A percentile compares a stretch with the other conserved stretches of the same genome.
phyloP scores from a whole-genome alignment of 2,888 invertebrate species.

The Aphodius granarius region DNA sequence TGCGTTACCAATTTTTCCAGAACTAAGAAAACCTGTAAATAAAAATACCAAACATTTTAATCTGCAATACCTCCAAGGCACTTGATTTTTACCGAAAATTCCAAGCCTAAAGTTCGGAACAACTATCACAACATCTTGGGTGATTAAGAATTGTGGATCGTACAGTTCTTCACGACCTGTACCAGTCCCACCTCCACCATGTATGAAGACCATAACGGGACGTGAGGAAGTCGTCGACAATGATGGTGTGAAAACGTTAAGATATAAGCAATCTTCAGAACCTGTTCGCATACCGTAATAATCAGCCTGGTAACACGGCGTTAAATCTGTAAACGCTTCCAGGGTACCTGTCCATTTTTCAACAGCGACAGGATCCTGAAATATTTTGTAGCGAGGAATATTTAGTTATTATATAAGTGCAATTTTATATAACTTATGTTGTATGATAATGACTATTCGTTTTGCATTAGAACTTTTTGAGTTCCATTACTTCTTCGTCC shows the following conservation, averaged over 20 bases:
- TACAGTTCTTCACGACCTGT: conserved; percentile 44
- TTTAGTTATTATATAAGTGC: too few species aligned
- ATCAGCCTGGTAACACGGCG: conserved; percentile 33
- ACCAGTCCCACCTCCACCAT: conserved; percentile 49
- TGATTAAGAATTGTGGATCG: conserved; percentile 49
- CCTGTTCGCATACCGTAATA: neutral
- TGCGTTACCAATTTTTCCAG: conserved; percentile 2
- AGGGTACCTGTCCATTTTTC: conserved; percentile 38
- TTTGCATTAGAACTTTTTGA: too few species aligned
- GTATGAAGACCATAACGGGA: conserved; percentile 54
- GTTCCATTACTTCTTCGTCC: too few species aligned
- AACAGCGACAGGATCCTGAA: conserved; percentile 31
- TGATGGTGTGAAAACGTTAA: conserved; percentile 38
- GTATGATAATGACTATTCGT: too few species aligned
- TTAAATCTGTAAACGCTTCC: conserved; percentile 36
- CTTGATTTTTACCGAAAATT: conserved; percentile 21
- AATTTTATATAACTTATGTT: too few species aligned
- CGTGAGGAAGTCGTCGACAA: conserved; percentile 30
- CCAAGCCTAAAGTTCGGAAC: conserved; percentile 45
- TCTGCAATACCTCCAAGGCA: neutral
- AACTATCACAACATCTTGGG: conserved; percentile 48
- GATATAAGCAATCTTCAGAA: conserved; percentile 35
- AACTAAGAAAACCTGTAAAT: neutral
- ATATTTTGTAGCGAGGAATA: neutral
- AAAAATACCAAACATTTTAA: conserved; percentile 35